Conservation (phyloP, 2,888 invertebrate species). For the Leptinotarsa juncta region DNA sequence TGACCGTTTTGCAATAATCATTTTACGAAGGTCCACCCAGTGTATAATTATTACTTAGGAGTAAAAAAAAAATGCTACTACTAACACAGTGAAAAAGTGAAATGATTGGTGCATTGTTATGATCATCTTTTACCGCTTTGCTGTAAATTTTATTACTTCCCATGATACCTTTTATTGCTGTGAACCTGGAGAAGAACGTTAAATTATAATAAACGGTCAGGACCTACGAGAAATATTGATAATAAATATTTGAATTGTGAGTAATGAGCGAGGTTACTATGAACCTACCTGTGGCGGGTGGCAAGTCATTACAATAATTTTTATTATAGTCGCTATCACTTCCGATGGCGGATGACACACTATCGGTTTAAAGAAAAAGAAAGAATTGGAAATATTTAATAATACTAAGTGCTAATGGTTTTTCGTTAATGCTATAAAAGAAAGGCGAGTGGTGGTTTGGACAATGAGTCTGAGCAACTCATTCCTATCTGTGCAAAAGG, state of each 20-base stretch:
- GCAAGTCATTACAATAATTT: constrained; percentile 13
- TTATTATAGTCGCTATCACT: not conserved
- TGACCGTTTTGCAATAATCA: no score
- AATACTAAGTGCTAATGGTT: not conserved
- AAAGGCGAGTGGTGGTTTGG: not conserved
- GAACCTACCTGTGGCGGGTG: constrained; percentile 9
- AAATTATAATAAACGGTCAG: constrained; percentile 7
- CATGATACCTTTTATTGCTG: constrained; percentile 5
- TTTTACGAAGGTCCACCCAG: no score
- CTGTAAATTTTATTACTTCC: constrained; percentile 24
- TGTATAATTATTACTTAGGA: no score
- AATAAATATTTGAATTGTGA: constrained; percentile 11
- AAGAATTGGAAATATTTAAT: not conserved
- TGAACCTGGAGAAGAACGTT: not conserved
- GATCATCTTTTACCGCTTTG: constrained; percentile 11
- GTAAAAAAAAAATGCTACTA: not conserved
- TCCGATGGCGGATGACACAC: not conserved
- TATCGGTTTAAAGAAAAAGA: not conserved
- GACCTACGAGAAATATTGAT: constrained; percentile 7
- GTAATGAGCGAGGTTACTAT: constrained; percentile 14
- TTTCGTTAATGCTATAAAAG: not conserved
- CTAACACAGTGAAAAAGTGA: not conserved
- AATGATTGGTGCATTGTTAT: constrained; percentile 7
- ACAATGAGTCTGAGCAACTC: not conserved
- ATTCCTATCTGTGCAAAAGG: not conserved